Percentiles rank a stretch among this genome's conserved stretches.
phyloP scores from a whole-genome alignment of 30 jellyfish, hydroid and myxozoan species.

The Sanderia malayensis region DNA sequence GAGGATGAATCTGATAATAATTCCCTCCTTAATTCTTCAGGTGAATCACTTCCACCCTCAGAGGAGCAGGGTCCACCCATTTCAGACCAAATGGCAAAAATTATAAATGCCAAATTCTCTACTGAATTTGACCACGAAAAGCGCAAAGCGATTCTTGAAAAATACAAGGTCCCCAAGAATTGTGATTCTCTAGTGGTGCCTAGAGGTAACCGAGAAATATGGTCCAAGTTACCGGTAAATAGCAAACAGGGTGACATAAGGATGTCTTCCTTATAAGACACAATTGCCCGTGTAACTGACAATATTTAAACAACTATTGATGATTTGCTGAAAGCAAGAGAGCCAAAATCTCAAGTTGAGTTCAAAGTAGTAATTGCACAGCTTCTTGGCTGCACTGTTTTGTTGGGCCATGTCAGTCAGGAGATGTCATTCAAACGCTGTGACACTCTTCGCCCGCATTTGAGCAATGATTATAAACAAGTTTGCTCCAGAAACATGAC shows the following conservation, averaged over 20 bases:
- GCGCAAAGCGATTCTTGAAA: conserved; percentile 22
- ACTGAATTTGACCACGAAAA: conserved; percentile 16
- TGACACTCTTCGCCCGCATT: conserved; percentile 24
- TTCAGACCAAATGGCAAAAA: conserved; percentile 21
- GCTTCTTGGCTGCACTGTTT: conserved; percentile 30
- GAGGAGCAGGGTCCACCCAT: conserved; percentile 35
- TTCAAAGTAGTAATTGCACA: neutral
- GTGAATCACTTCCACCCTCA: conserved; percentile 3
- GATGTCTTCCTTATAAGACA: conserved; percentile 18
- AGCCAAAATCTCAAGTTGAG: conserved; percentile 19
- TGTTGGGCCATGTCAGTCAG: conserved; percentile 11
- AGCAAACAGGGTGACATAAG: conserved; percentile 17
- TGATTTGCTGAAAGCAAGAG: conserved; percentile 11
- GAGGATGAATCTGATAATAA: conserved; percentile 13
- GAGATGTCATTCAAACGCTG: conserved; percentile 30
- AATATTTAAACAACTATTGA: conserved; percentile 2
- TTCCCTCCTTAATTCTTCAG: conserved; percentile 11
- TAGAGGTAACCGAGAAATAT: conserved; percentile 22
- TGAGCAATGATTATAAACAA: conserved; percentile 13
- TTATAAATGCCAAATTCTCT: no score
- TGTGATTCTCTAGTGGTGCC: conserved; percentile 31
- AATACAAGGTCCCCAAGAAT: conserved; percentile 14
- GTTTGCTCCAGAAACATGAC: conserved; percentile 17
- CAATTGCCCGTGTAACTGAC: conserved; percentile 21
- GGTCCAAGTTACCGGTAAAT: conserved; percentile 25